Base-by-base conservation (phyloP, 1,140 invertebrate genomes). In the Zaprionus camerounensis region DNA sequence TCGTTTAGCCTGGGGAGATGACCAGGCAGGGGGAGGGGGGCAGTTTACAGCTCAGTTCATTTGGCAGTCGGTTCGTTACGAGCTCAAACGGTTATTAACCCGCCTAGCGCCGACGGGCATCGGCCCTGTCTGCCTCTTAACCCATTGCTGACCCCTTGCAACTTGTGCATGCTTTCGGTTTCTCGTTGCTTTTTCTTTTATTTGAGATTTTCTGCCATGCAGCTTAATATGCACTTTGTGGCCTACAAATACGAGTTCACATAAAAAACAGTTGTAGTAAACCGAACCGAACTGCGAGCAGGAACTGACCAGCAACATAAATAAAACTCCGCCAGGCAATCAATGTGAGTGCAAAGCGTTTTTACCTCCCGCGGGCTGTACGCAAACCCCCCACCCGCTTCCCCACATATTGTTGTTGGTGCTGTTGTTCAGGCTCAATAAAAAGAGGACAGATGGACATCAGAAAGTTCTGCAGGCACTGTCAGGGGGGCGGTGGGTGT, bases 301-400 rank as follows among this genome's bases (percentile, higher is more conserved):
- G 72, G 64, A 75, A 65, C 73, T 78, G 76, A 79, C 76, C 71
- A 84, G 78, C 82, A 83, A 79, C 83, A 87, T 87, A 90, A 88
- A 90, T 90, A 88, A 88, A 88, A 90, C 81, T 90, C 90, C 78
- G 81, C 67, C 73, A 78, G 84, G 77, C 85, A 88, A 88, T 88
- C 85, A 88, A 88, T 90, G 85, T 81, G 85, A 90, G 85, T 88
- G 85, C 85, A 83, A 90, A 88, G 75, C 81, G 85, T 88, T 88
- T 86, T 88, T 88, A 86, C 83, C 83, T 83, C 80, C 83, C 83
- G 80, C 80, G 77, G 83, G 82, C 71, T 65, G 80, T 82, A 77
- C 79, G 80, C 7, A 41, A 7, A 5, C 38, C 38, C 15, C 38
- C 13, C 7, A 9, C 3, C 20, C 15, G 9, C 11, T 12, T 38